Conservation (phyloP, 2,888 invertebrate genomes). For the Polydrusus pterygomalis region DNA sequence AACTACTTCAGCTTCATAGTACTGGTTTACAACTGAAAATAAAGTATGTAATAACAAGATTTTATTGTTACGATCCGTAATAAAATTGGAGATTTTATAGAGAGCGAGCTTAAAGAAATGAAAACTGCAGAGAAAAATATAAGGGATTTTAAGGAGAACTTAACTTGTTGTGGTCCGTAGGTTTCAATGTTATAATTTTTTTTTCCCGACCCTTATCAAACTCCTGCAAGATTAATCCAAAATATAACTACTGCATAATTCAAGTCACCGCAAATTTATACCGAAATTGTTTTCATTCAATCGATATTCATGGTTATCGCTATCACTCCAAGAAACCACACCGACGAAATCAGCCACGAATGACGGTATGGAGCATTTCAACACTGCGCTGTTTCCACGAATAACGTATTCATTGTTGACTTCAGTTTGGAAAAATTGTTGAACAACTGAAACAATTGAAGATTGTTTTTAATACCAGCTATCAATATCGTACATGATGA, state of each 20-base stretch:
- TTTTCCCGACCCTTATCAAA: constrained; percentile 13
- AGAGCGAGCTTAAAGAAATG: not conserved
- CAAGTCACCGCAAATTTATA: constrained; percentile 19
- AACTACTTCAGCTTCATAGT: constrained; percentile 89
- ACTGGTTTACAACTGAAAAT: constrained; percentile 88
- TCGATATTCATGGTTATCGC: constrained; percentile 83
- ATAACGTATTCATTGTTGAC: constrained; percentile 95
- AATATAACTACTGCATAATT: not conserved
- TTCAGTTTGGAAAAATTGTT: constrained; percentile 92
- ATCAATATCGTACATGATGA: too few species aligned
- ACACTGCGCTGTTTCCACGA: constrained; percentile 88
- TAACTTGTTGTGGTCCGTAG: too few species aligned
- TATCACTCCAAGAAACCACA: constrained; percentile 90
- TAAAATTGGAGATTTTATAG: not conserved
- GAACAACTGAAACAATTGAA: constrained; percentile 81
- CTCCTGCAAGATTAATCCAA: not conserved
- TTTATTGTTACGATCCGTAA: not conserved
- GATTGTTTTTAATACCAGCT: not conserved
- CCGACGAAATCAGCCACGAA: constrained; percentile 94
- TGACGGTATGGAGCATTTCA: constrained; percentile 92
- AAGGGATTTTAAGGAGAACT: too few species aligned
- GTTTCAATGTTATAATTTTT: too few species aligned
- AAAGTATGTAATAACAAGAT: constrained; percentile 31
- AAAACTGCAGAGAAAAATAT: not conserved
- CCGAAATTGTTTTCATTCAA: constrained; percentile 70